These are phyloP conservation scores for Drosophila sechellia DNA, from an alignment of 1,140 invertebrate species.

Conservation along the genomic window DNA sequence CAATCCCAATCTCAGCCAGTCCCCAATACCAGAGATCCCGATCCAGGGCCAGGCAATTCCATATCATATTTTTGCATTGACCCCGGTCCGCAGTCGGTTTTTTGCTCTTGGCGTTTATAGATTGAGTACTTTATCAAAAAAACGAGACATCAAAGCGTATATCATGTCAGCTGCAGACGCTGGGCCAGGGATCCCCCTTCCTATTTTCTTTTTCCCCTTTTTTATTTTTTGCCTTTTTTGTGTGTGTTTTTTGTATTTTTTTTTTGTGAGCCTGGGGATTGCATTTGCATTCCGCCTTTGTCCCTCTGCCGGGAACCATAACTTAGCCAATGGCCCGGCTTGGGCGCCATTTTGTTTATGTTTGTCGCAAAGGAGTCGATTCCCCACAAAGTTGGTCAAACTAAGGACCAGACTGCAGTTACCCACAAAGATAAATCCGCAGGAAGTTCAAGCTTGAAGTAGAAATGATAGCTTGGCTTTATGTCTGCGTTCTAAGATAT, in stretches of 20 bases:
- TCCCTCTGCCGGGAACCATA: slow-evolving; percentile 37
- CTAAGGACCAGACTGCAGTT: not conserved
- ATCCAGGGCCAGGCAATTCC: slow-evolving; percentile 64
- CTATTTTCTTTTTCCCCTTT: not conserved
- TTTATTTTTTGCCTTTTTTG: not conserved
- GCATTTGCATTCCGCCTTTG: slow-evolving; percentile 40
- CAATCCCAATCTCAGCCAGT: slow-evolving; percentile 16
- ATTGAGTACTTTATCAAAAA: slow-evolving; percentile 82
- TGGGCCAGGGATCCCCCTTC: slow-evolving; percentile 5
- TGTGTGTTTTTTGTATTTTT: not conserved
- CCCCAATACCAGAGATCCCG: not conserved
- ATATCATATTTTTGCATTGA: slow-evolving; percentile 78
- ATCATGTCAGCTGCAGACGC: slow-evolving; percentile 78
- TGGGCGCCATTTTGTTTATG: slow-evolving; percentile 79
- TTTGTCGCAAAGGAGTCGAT: slow-evolving; percentile 60
- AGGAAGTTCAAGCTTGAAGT: not conserved
- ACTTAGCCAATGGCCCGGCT: slow-evolving; percentile 65
- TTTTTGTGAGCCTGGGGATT: slow-evolving; percentile 13
- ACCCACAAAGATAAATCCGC: not conserved
- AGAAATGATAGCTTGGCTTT: too few species aligned
- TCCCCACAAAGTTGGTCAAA: slow-evolving; percentile 50
- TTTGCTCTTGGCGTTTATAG: slow-evolving; percentile 81
- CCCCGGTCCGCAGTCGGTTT: slow-evolving; percentile 54
- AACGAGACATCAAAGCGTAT: slow-evolving; percentile 81
- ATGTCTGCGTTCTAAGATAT: too few species aligned